Evolutionary conservation across 1,140 invertebrate species (phyloP), one percentile per base, ranked within the genome.

Genomic region (Bombus fervidus): DNA sequence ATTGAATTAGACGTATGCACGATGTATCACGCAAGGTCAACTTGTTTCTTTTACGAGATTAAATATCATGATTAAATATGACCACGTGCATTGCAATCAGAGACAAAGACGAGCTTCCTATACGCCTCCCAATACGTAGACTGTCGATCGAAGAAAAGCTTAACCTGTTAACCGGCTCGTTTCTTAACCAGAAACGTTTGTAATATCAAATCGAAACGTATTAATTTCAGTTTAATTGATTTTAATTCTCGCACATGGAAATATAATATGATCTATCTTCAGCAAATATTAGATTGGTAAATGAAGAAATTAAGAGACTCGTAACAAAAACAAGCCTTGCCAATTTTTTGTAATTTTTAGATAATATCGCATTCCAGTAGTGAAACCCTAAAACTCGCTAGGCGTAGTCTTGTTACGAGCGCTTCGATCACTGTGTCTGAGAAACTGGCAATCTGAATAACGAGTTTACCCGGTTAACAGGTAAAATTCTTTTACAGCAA

Each of bases 1-100:
- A 8, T 85, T 12, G 41, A 74, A 43, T n/a, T 3, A 10, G 66
- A 53, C 59, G 86, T 59, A 79, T 47, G n/a, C 59, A 41, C 4
- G 77, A 34, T 22, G 41, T 75, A 31, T 85, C 53, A 47, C 62
- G 64, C 57, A 76, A 87, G 77, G 76, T 85, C 77, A 31, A 41
- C 31, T 8, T 37, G 43, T 43, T 68, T 22, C 71, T 53, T 62
- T 22, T 41, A 64, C 34, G 31, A 62, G 43, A 18, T 25, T 10
- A 41, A 57, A 72, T 47, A 41, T 47, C 43, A 13, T 0, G 43
- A 18, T 25, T 10, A 41, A 57, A 72, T 47, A 53, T 47, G 64
- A 71, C 83, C 83, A 87, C 83, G 86, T 87, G 86, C 71, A 41
- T 81, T n/a, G 62, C 37, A 47, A 69, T 81, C 77, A 18, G 28